These are phyloP conservation scores for Orycteropus afer DNA, from an alignment of 2,113 vertebrate genomes.

Conservation along the genomic window DNA sequence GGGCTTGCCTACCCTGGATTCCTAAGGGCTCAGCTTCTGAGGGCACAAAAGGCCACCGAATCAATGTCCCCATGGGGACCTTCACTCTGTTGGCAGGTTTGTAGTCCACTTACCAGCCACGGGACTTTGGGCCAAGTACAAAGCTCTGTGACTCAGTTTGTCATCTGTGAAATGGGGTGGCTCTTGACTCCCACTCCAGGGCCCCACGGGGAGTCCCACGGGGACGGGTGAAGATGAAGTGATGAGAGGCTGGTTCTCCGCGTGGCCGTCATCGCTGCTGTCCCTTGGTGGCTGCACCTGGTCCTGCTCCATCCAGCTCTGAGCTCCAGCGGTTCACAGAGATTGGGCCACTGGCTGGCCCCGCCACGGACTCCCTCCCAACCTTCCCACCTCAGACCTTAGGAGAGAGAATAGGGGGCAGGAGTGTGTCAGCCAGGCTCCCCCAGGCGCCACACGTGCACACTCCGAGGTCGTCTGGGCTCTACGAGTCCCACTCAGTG, in stretches of 20 bases:
- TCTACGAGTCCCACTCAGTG: rapidly evolving
- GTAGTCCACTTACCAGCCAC: not conserved
- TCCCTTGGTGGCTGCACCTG: not conserved
- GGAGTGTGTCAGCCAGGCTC: not conserved
- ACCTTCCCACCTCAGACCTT: no score
- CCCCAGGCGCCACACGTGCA: no score
- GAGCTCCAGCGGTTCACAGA: not conserved
- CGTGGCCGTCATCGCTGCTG: not conserved
- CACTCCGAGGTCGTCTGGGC: no score
- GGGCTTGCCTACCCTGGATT: no score
- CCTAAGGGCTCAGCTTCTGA: not conserved
- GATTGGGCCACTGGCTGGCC: no score
- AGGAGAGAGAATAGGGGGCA: no score
- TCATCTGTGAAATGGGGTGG: no score
- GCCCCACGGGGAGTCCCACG: not conserved
- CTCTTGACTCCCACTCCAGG: not conserved
- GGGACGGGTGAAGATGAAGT: not conserved
- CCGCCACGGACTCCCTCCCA: not conserved
- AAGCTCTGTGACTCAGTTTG: not conserved
- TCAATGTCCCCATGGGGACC: not conserved
- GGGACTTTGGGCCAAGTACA: not conserved
- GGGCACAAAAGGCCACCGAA: not conserved
- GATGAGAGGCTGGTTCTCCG: not conserved
- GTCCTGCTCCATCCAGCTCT: not conserved
- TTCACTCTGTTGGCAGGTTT: not conserved